Base-by-base conservation (phyloP, 2,113 vertebrate species). In the Xiphophorus hellerii region DNA sequence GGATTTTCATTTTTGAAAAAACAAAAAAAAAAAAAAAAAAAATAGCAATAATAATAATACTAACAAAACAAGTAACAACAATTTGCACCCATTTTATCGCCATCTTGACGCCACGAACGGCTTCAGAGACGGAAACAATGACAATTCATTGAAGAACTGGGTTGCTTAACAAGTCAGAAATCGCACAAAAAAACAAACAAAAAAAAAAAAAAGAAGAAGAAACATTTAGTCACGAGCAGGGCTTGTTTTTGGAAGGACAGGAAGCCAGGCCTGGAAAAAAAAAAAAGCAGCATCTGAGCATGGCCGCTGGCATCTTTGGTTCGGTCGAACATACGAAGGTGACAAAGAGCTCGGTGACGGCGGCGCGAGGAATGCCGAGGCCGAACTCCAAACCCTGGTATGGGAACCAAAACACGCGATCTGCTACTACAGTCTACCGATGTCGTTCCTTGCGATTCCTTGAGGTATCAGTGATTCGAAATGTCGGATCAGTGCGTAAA, bases 281-380 rank as follows among this genome's bases (percentile, higher is more conserved):
- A n/a, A 54, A 58, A 58, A 94, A 98, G 97, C 98, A 98, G 98
- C 98, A 98, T 97, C 91, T 95, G 95, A 94, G 95, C 96, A 96
- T 96, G 96, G 97, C 97, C 96, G 95, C 97, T 97, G 96, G 97
- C 95, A 94, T 99, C 97, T 99, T 99, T 99, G 97, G 98, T 98
- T 98, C 95, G 94, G 94, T 96, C 95, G 92, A 95, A 97, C 96
- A 96, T 94, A 96, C 92, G 81, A 87, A 94, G 95, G 95, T 96
- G 95, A 96, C 95, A 94, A 37, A 87, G 81, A 94, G 95, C 94
- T 96, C 94, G 93, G 79, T 80, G 85, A 87, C 78, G 88, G 84
- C 71, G 73, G 76, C 81, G 44, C 73, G 72, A 71, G 84, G 87
- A 87, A 90, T 81, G 89, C 83, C 44, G 87, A 86, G 90, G 84